A percentile compares a stretch with the other conserved stretches of the same genome.
Evolutionary conservation across 1,140 invertebrate genomes (phyloP).

Genomic region (Reticulitermes speratus): DNA sequence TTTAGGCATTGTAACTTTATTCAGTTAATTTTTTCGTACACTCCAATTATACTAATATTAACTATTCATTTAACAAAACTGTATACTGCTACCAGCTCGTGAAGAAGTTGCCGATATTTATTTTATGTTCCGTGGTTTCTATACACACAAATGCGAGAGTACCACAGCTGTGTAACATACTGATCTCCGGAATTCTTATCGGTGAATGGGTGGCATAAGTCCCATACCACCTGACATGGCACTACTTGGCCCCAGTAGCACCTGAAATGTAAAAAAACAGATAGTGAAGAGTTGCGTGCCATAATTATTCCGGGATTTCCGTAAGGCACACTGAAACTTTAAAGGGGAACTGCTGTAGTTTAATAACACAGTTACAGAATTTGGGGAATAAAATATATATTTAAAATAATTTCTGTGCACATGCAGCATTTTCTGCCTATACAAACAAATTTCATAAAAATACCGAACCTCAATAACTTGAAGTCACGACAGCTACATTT

Average conservation of each 20-base stretch:
- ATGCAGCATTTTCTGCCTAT: too few species aligned
- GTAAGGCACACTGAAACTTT: not conserved
- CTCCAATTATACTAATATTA: not conserved
- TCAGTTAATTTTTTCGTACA: not conserved
- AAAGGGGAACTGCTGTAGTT: constrained; percentile 34
- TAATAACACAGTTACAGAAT: too few species aligned
- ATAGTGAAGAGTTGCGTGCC: too few species aligned
- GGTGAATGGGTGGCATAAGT: constrained; percentile 54
- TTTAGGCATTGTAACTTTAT: not conserved
- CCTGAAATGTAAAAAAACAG: constrained; percentile 46
- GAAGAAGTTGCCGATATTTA: not conserved
- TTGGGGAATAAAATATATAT: too few species aligned
- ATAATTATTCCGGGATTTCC: not conserved
- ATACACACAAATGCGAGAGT: not conserved
- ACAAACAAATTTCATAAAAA: too few species aligned
- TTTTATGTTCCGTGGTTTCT: not conserved
- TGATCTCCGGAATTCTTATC: constrained; percentile 45
- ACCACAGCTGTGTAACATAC: not conserved
- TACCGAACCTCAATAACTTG: too few species aligned
- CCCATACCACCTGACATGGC: constrained; percentile 44
- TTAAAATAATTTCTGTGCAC: too few species aligned
- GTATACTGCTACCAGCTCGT: not conserved
- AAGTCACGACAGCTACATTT: too few species aligned
- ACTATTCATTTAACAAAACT: not conserved
- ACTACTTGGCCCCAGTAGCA: constrained; percentile 56